Base-by-base conservation (phyloP, 2,888 invertebrate species). In the Lamellibrachia satsuma region DNA sequence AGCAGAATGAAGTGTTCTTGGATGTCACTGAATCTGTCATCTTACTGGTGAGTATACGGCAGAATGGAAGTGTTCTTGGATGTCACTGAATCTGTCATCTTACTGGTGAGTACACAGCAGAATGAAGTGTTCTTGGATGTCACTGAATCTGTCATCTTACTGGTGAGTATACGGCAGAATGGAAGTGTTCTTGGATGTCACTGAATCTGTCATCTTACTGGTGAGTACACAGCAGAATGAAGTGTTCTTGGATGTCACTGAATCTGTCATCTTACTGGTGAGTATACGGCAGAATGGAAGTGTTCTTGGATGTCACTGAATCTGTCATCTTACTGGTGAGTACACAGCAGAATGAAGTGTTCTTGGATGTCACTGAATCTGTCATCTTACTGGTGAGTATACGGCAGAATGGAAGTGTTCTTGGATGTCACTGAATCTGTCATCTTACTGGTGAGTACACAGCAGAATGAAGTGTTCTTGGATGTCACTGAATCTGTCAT, bases 111-210 rank as follows among this genome's bases (percentile, higher is more conserved):
- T 39, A 39, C 39, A 39, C 39, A 99, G 93, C 99, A 99, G 97
- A 99, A 99, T 97, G 99, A 99, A 97, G 99, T 99, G 4, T 99
- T 99, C 96, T 97, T 99, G 57, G 99, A 99, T 97, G 99, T 99
- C 0, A 99, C 99, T 94, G 99, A 99, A 96, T 99, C 99, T 90
- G 99, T 99, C 0, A 99, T 99, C 96, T 97, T 99, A 93, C 96
- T 99, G 96, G 39, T 39, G 39, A 39, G 39, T 39, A 39, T 1
- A 39, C 39, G 1, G 39, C 39, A 99, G 97, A 99, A 99, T 97
- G 99, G n/a, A 99, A 97, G 99, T 99, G 4, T 99, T 99, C 96
- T 97, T 99, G 57, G 99, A 99, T 97, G 99, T 99, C 0, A 99
- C 99, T 94, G 99, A 99, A 96, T 99, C 99, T 90, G 99, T 99